phyloP scores from a whole-genome alignment of 2,888 invertebrate species.

The Mythimna impura region DNA sequence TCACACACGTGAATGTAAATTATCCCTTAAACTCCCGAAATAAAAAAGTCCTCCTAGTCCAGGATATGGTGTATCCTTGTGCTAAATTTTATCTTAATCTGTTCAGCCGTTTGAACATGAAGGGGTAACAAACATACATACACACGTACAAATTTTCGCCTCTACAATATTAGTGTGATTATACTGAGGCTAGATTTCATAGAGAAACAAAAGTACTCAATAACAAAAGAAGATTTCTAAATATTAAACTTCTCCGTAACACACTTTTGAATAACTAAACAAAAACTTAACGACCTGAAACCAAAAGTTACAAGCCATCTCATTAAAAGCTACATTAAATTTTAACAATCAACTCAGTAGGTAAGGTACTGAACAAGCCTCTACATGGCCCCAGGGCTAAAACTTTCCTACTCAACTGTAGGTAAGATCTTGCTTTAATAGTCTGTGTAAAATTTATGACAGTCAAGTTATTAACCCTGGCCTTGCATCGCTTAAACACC shows the following conservation, averaged over 20 bases:
- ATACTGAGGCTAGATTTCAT: not conserved
- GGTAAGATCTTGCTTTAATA: slow-evolving; percentile 37
- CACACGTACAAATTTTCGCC: too few relatives aligned
- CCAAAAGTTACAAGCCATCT: slow-evolving; percentile 30
- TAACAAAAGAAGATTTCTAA: not conserved
- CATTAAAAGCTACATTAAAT: slow-evolving; percentile 50
- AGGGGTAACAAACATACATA: too few relatives aligned
- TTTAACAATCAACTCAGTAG: slow-evolving; percentile 30
- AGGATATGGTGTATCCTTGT: too few relatives aligned
- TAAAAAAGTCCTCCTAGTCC: not conserved
- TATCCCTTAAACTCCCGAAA: not conserved
- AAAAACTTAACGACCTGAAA: slow-evolving; percentile 21
- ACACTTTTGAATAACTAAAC: slow-evolving; percentile 16
- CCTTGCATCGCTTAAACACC: slow-evolving; percentile 20
- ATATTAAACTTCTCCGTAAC: not conserved
- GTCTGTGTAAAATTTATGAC: slow-evolving; percentile 56
- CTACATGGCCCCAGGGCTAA: slow-evolving; percentile 38
- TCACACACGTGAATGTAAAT: not conserved
- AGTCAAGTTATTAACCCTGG: slow-evolving; percentile 34
- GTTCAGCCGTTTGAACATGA: too few relatives aligned
- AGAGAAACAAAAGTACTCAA: not conserved
- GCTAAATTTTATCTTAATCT: too few relatives aligned
- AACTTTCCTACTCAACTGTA: slow-evolving; percentile 39
- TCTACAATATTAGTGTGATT: not conserved
- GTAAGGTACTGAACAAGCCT: slow-evolving; percentile 28